Evolutionary conservation across 2,797 vertebrate species (phyloP).

Genomic region (Hirundo rustica): DNA sequence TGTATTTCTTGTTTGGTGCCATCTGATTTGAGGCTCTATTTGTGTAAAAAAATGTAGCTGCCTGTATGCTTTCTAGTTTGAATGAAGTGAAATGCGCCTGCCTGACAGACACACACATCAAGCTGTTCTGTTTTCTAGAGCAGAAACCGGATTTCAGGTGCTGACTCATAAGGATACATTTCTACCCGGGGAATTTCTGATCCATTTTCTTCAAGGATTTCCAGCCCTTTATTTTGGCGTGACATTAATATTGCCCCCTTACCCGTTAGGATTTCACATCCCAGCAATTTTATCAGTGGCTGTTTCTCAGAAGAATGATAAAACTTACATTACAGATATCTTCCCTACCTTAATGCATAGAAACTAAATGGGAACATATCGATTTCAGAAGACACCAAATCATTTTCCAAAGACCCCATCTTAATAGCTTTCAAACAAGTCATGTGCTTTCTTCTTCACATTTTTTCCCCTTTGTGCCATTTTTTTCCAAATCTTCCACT

Average conservation of each 20-base stretch:
- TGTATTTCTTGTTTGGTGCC: slow-evolving; percentile 29
- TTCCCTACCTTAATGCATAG: neutral
- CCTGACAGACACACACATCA: slow-evolving; percentile 35
- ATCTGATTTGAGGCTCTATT: slow-evolving; percentile 51
- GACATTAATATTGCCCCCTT: slow-evolving; percentile 15
- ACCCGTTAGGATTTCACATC: neutral
- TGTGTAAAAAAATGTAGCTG: slow-evolving; percentile 23
- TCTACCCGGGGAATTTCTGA: slow-evolving; percentile 57
- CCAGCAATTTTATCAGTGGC: neutral
- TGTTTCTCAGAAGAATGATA: slow-evolving; percentile 24
- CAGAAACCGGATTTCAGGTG: slow-evolving; percentile 63
- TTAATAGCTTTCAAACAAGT: neutral
- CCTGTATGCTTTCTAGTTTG: slow-evolving; percentile 30
- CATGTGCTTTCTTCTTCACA: neutral
- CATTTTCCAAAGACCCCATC: neutral
- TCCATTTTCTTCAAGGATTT: slow-evolving; percentile 60
- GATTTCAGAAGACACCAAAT: slow-evolving; percentile 5
- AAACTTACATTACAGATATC: neutral
- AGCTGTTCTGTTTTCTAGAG: slow-evolving; percentile 67
- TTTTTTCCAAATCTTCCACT: neutral
- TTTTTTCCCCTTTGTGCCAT: neutral
- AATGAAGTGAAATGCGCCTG: slow-evolving; percentile 26
- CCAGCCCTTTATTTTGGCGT: neutral
- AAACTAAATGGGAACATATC: slow-evolving; percentile 1
- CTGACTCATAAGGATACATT: slow-evolving; percentile 61